Percentiles rank a stretch among this genome's conserved stretches.
Evolutionary conservation across 2,888 invertebrate species (phyloP).

Genomic region (Philonicus albiceps): DNA sequence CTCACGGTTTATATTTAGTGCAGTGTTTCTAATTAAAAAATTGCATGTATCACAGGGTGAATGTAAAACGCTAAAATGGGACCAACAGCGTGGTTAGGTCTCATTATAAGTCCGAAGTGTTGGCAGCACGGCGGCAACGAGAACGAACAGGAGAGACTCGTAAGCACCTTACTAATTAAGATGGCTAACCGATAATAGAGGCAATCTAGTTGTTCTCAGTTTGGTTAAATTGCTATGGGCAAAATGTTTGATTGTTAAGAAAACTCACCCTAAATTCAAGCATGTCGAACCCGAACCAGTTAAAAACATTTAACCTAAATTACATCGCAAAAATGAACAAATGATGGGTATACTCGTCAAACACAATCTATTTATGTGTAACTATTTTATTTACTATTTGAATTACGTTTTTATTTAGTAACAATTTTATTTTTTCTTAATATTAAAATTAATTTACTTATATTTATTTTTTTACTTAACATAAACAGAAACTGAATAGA

Average conservation of each 20-base stretch:
- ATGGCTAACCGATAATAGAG: neutral
- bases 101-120: neutral
- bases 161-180: neutral
- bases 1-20: neutral
- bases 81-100: neutral
- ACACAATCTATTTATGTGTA: no score
- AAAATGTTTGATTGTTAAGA: neutral
- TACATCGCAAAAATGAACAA: no score
- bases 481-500: no score
- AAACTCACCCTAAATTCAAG: neutral
- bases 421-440: no score
- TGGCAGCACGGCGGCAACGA: neutral
- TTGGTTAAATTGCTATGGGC: neutral
- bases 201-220: neutral
- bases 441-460: no score
- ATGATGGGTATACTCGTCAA: no score
- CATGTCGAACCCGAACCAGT: neutral
- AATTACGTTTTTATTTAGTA: no score
- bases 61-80: neutral
- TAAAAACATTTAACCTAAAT: neutral
- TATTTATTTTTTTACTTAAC: no score
- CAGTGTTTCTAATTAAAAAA: neutral
- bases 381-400: no score
- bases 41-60: slow-evolving; percentile 13
- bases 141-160: neutral